Evolutionary conservation across 2,113 vertebrate genomes (phyloP), one percentile per base, ranked within the genome.

Genomic region (Engystomops pustulosus): DNA sequence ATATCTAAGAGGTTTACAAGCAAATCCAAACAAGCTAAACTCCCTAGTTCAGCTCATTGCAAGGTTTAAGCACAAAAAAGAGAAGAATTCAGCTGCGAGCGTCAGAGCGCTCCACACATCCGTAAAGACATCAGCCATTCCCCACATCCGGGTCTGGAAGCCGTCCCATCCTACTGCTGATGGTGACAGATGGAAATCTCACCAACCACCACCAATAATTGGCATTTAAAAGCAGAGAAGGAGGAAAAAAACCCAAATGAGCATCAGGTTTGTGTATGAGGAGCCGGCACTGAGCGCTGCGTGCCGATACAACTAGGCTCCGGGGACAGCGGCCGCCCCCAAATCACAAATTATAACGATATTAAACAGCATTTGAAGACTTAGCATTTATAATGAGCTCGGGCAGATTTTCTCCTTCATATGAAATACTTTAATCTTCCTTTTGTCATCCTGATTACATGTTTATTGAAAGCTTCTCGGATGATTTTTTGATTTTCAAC

Each of bases 1-100:
- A 89, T 90, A 90, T 90, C 89, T 89, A 91, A 89, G 88, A 89
- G 89, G 89, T 91, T 90, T 91, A 92, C 87, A 90, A 89, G 74
- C 83, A 90, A 91, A 89, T 89, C 88, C 89, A 88, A 88, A 84
- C 87, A 36, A 88, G 87, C 87, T 88, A 84, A 89, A 88, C 78
- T 88, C 86, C 32, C 5, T 0, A 85, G 88, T 79, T 70, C 18
- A 27, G 47, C 3, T 15, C 49, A 0, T 87, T 79, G 81, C 83
- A 71, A 85, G 82, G 87, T 88, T 88, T 89, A 89, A 87, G 51
- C 9, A 51, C 84, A 86, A 80, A 80, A 23, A 83, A 51, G 58
- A 87, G 85, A 27, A 83, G 49, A 38, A 1, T 62, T 3, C 65
- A 34, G 23, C 55, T 83, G 76, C 27, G 76, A 78, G 45, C 84